Base-by-base conservation (phyloP, 2,888 invertebrate genomes). In the Aleiodes testaceus region DNA sequence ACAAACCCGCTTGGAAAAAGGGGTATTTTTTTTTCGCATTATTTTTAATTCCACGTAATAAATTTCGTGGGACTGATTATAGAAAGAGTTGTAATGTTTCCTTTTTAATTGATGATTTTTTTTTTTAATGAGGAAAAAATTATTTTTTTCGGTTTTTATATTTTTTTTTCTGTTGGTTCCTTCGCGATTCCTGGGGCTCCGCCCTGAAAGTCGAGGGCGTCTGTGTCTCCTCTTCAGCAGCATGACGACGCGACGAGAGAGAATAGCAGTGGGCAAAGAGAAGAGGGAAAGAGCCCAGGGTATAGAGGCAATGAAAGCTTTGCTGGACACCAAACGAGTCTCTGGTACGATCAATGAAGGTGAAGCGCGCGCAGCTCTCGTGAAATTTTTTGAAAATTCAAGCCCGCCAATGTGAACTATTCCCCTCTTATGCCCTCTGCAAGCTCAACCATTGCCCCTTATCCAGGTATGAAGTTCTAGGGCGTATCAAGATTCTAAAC, bases 371-470 rank as follows among this genome's bases (percentile, higher is more conserved):
- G 85, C 85, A 85, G 77, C 81, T 79, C 74, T 78, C 79, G 75
- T 36, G 36, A 77, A 82, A 78, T 85, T 85, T 85, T 85, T 85
- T 85, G 85, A 85, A 85, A 85, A 82, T 85, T 81, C 81, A 9
- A 36, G 76, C 84, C 84, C 85, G 85, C 85, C 85, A 85, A 85
- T 85, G 78, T 80, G 16, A 75, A 63, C 64, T 44, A 64, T 47
- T 70, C 53, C 77, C 78, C 78, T 63, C 69, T 72, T 61, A 68
- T 47, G 52, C 75, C 45, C 72, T 73, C 72, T 72, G 11, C 36
- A 36, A 47, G 16, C 16, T 47, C 47, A 16, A 14, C 47, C 16
- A 47, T 47, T 47, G 16, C 47, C 47, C 47, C 47, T 47, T 47
- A 16, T 47, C 47, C 16, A 47, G 14, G 7, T 6, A 47, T 14